Percentiles rank a stretch among this genome's conserved stretches.
These are phyloP conservation scores for Mnemiopsis leidyi DNA, from an alignment of 37 sponge, comb jelly and placozoan genomes.

Conservation along the genomic window DNA sequence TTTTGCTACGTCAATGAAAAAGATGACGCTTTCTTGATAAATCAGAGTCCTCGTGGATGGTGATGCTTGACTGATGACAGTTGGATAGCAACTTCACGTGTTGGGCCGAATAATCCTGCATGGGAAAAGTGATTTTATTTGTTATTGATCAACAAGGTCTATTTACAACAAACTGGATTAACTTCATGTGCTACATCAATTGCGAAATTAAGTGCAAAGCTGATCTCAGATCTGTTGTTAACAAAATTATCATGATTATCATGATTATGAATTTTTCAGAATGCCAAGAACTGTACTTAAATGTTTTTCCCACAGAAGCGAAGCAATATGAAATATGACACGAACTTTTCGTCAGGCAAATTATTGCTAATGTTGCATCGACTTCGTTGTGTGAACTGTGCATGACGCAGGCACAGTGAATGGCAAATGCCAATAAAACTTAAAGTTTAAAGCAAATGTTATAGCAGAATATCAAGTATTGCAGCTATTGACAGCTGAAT, in stretches of 20 bases:
- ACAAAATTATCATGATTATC: neutral
- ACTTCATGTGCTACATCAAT: neutral
- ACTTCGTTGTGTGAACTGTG: too few species aligned
- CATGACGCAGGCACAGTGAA: too few species aligned
- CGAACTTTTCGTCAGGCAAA: too few species aligned
- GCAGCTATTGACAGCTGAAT: too few species aligned
- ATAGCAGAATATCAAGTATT: too few species aligned
- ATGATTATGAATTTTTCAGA: neutral
- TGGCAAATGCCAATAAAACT: too few species aligned
- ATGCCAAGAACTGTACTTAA: too few species aligned
- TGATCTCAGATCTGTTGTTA: neutral
- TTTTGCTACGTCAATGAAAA: neutral
- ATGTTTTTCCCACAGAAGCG: too few species aligned
- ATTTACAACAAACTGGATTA: neutral
- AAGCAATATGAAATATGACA: too few species aligned
- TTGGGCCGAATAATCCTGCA: neutral
- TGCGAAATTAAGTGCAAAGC: neutral
- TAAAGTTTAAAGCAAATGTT: too few species aligned
- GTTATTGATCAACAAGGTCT: neutral
- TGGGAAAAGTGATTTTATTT: neutral
- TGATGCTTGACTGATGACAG: neutral
- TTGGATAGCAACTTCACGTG: neutral
- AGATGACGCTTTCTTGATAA: neutral
- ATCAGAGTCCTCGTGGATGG: neutral
- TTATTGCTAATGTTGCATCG: too few species aligned